Conservation (phyloP, 2,888 invertebrate genomes). For the Penaeus monodon region DNA sequence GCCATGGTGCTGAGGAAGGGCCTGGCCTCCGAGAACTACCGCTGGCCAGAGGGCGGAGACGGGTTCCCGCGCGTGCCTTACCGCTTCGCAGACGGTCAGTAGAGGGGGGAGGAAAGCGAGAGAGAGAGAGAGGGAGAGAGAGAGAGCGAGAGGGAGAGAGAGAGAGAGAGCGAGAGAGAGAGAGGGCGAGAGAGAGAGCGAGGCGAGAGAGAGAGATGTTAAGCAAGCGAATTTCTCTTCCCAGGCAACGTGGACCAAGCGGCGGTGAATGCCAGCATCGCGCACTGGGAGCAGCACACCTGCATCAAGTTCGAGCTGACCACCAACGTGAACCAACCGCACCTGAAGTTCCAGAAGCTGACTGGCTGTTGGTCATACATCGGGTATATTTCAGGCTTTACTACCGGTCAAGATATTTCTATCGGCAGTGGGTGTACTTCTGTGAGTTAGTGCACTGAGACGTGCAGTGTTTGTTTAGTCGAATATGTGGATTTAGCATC, state of each 20-base stretch:
- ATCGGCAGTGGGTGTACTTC: slow-evolving; percentile 9
- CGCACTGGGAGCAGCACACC: slow-evolving; percentile 6
- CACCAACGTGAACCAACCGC: neutral
- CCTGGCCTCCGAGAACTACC: neutral
- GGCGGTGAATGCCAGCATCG: neutral
- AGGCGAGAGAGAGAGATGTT: neutral
- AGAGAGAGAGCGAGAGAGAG: neutral
- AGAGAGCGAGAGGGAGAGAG: no score
- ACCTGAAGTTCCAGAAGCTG: neutral
- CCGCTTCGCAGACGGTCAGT: neutral
- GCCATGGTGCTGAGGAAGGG: slow-evolving; percentile 33
- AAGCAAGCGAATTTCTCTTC: neutral
- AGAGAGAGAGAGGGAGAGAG: neutral
- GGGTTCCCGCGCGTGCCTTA: slow-evolving; percentile 36
- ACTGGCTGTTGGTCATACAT: slow-evolving; percentile 33
- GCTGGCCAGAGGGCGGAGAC: slow-evolving; percentile 36
- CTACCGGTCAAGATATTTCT: neutral
- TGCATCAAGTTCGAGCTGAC: slow-evolving; percentile 33
- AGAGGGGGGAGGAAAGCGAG: neutral
- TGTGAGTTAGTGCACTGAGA: neutral
- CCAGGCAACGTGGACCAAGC: neutral
- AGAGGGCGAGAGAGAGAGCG: neutral
- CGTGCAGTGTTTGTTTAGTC: no score
- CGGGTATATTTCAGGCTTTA: neutral
- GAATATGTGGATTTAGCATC: no score